Evolutionary conservation across 2,113 vertebrate species (phyloP).

Genomic region (Halichoeres trimaculatus): DNA sequence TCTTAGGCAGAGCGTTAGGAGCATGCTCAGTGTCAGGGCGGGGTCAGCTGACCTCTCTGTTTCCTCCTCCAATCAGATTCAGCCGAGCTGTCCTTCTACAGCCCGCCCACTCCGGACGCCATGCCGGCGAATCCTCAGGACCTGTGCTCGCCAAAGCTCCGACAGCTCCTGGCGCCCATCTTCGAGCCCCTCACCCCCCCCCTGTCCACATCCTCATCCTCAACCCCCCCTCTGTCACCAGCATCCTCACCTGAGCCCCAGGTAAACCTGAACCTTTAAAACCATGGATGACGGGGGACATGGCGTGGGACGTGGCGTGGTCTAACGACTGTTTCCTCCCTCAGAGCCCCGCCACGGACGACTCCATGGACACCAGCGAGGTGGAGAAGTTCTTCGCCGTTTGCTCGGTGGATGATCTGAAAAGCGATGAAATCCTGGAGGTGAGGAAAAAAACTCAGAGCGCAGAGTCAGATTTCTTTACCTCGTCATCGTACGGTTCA

Average conservation of each 20-base stretch:
- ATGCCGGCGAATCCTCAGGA: constrained; percentile 83
- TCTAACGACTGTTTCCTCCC: neutral
- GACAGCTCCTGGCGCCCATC: constrained; percentile 86
- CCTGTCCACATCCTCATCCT: constrained; percentile 4
- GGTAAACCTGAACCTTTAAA: constrained; percentile 30
- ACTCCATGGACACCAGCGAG: constrained; percentile 61
- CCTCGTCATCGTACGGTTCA: too few species aligned
- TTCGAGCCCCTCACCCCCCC: constrained; percentile 73
- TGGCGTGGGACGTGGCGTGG: neutral
- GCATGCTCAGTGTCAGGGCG: too few species aligned
- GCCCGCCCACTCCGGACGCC: constrained; percentile 32
- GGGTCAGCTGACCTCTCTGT: too few species aligned
- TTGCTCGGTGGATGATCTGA: constrained; percentile 59
- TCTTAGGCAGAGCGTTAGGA: too few species aligned
- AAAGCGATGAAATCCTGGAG: constrained; percentile 57
- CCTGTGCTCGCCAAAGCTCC: constrained; percentile 86
- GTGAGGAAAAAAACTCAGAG: constrained; percentile 5
- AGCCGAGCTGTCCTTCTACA: constrained; percentile 78
- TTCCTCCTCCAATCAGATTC: too few species aligned
- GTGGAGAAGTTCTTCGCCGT: constrained; percentile 80
- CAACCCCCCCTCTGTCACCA: neutral
- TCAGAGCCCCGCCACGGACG: constrained; percentile 54
- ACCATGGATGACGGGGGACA: neutral
- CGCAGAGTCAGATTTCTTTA: too few species aligned
- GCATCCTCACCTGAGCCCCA: constrained; percentile 5